These are phyloP conservation scores for Tragelaphus scriptus DNA, from an alignment of 2,113 vertebrate species.

Conservation along the genomic window DNA sequence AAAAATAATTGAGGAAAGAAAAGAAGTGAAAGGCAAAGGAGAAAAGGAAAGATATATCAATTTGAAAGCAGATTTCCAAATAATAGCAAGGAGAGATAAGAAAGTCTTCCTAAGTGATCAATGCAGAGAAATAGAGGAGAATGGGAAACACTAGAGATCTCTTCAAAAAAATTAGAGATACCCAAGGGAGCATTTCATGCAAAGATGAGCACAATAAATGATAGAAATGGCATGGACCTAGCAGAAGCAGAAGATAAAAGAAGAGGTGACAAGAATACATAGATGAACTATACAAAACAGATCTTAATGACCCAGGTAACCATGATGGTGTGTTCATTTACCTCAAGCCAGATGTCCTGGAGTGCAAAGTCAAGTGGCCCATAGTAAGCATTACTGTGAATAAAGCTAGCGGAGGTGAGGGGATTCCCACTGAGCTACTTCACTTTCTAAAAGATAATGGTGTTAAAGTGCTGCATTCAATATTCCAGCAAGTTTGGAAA, in stretches of 20 bases:
- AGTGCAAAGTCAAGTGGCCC: not conserved
- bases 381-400: not conserved
- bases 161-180: not conserved
- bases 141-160: not conserved
- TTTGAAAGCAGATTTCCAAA: not conserved
- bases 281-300: not conserved
- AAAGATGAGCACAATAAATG: not conserved
- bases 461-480: not conserved
- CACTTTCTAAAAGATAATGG: not conserved
- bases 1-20: not conserved
- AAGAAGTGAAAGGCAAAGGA: not conserved
- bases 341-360: not conserved
- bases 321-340: not conserved
- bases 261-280: not conserved
- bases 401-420: not conserved
- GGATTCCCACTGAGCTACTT: not conserved
- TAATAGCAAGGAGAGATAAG: not conserved
- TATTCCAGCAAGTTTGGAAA: not conserved
- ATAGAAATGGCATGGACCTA: not conserved
- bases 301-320: not conserved
- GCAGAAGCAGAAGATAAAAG: not conserved
- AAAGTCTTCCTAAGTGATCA: not conserved
- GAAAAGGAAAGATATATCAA: not conserved
- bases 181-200: not conserved
- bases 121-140: not conserved